These are phyloP conservation scores for Hippocampus kuda DNA, from an alignment of 2,797 vertebrate genomes.

Conservation along the genomic window DNA sequence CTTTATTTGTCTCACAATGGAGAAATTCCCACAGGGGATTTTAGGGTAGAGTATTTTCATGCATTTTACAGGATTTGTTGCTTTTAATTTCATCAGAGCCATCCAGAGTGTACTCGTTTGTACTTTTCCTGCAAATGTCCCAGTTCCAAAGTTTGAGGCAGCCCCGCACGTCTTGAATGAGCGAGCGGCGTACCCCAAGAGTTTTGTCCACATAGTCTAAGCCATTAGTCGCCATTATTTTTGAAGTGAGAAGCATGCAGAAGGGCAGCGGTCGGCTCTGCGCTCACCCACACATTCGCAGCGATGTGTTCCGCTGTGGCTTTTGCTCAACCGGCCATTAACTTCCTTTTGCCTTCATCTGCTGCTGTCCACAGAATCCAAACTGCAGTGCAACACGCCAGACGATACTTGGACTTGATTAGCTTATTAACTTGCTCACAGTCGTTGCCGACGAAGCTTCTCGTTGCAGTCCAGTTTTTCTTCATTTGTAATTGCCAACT, in stretches of 20 bases:
- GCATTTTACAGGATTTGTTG: neutral
- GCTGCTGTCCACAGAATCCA: conserved; percentile 41
- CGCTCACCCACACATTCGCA: conserved; percentile 22
- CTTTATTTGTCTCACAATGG: too few relatives aligned
- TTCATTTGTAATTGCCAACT: conserved; percentile 26
- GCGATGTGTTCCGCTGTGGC: conserved; percentile 59
- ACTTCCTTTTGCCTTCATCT: conserved; percentile 45
- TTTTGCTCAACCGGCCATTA: conserved; percentile 63
- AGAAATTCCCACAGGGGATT: too few relatives aligned
- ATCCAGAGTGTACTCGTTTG: too few relatives aligned
- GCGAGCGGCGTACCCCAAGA: too few relatives aligned
- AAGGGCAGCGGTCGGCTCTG: conserved; percentile 29
- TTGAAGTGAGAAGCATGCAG: conserved; percentile 25
- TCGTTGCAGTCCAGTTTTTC: conserved; percentile 41
- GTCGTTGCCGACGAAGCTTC: conserved; percentile 26
- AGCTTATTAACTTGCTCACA: conserved; percentile 50
- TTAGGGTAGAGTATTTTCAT: neutral
- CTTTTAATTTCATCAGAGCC: too few relatives aligned
- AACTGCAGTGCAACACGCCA: conserved; percentile 14
- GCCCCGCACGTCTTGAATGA: neutral
- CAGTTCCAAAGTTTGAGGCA: neutral
- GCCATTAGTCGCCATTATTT: conserved; percentile 9
- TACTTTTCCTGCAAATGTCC: too few relatives aligned
- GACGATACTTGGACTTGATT: conserved; percentile 66
- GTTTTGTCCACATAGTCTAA: neutral